Evolutionary conservation across 2,888 invertebrate species (phyloP), one percentile per base, ranked within the genome.

Genomic region (Hirtodrosophila alboralis): DNA sequence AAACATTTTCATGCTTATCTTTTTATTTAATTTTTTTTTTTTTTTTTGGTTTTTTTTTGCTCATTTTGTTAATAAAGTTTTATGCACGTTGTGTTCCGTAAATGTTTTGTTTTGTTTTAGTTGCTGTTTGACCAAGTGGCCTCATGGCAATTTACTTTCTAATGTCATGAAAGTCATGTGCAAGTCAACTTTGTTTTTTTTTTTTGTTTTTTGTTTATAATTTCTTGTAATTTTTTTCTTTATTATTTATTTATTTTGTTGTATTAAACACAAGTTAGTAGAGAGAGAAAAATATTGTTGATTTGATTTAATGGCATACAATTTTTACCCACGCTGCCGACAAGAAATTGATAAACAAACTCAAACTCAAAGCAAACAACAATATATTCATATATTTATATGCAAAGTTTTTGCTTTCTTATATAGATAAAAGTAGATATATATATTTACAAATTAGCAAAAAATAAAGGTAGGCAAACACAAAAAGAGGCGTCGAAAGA

Each of bases 151-250:
- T 81, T 81, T 81, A 81, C 81, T 81, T 81, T 81, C 81, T 81
- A 81, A 81, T 81, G 86, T 80, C 81, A 86, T 45, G 72, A 84
- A 84, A 85, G 79, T 80, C 79, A 85, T 80, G 84, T 80, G 81
- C 75, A 81, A 80, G 73, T 72, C 79, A 79, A 84, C 81, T 37
- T 61, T 43, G 54, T 31, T 51, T 36, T 52, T 49, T 58, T 76
- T 57, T 53, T 40, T 52, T 49, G n/a, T n/a, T n/a, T n/a, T n/a
- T 49, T 51, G 62, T 58, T 53, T 37, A 38, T 36, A 36, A n/a
- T n/a, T n/a, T n/a, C n/a, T n/a, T 27, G 26, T 27, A 31, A 40
- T 31, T 21, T 13, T 23, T 33, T 16, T 34, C 13, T 30, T 14
- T 14, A 18, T 45, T 30, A 18, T 45, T 30, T 28, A 26, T 51